Evolutionary conservation across 2,113 vertebrate species (phyloP).

Genomic region (Silurus glanis): DNA sequence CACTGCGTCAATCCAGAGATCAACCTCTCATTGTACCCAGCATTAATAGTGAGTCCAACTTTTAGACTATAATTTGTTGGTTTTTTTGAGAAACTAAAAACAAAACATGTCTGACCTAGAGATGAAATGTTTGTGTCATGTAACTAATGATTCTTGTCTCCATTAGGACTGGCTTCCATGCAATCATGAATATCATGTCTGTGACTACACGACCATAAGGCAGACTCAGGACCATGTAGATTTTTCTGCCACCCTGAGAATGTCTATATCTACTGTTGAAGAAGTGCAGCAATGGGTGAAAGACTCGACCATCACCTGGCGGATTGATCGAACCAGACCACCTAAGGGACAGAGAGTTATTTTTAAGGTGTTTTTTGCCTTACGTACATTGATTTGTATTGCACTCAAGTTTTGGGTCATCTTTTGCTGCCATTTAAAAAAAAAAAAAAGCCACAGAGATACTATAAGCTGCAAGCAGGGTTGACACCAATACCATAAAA

Average conservation of each 20-base stretch:
- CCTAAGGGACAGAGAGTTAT: conserved; percentile 41
- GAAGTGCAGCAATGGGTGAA: conserved; percentile 41
- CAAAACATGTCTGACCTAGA: background rate
- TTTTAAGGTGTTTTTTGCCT: conserved; percentile 32
- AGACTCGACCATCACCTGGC: conserved; percentile 33
- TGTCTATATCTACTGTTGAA: conserved; percentile 31
- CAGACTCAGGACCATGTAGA: conserved; percentile 39
- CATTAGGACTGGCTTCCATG: conserved; percentile 37
- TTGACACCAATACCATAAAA: too few species aligned
- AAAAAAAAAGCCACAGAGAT: too few species aligned
- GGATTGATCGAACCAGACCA: conserved; percentile 42
- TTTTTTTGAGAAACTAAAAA: background rate
- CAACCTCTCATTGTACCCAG: conserved; percentile 22
- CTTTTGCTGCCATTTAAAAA: too few species aligned
- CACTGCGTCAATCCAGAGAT: conserved; percentile 39
- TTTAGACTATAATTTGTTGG: background rate
- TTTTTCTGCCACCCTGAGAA: conserved; percentile 39
- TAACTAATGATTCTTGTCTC: background rate
- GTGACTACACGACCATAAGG: conserved; percentile 41
- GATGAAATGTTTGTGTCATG: background rate
- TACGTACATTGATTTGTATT: background rate
- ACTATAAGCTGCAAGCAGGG: too few species aligned
- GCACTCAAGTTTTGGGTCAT: background rate
- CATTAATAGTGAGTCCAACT: conserved; percentile 21
- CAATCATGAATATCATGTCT: conserved; percentile 41